Evolutionary conservation across 2,797 vertebrate species (phyloP), one percentile per base, ranked within the genome.

Genomic region (Staurois parvus): DNA sequence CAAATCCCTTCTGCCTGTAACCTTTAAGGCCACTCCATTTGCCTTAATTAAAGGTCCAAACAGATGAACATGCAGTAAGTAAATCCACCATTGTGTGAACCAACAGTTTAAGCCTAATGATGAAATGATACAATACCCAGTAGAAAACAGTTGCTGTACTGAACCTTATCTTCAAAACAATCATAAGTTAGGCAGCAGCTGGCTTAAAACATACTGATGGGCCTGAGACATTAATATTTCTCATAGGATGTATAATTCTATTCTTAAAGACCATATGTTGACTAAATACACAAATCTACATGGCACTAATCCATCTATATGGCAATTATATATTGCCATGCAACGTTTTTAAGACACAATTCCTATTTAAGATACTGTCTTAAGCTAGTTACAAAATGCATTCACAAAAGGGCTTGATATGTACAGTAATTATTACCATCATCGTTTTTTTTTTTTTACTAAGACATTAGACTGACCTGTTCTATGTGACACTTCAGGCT

Each of bases 331-430:
- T 28, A 70, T 40, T 88, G 87, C 79, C 1, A 2, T 48, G 73
- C 28, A 15, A 82, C 75, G 48, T 13, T 84, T 83, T 87, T 82
- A 87, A 87, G 86, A 87, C 82, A 86, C 84, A 89, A 88, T 85
- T 85, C 70, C 83, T 30, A 72, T 87, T 89, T 88, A 88, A 76
- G 79, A 72, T 67, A 75, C 24, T 70, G 84, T 76, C 13, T 87
- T 87, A 89, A 0, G 0, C 26, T 28, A 24, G 26, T 72, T 81
- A 45, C 48, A 37, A 37, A 6, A 77, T 77, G 8, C 9, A 37
- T 66, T 56, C n/a, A 62, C 59, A 24, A 40, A 64, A 78, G 28
- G 21, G 5, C 32, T 78, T 17, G 2, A 70, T 72, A 37, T 66
- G 42, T 72, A 62, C 30, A 76, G 28, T 34, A 52, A 78, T 68